phyloP scores from a whole-genome alignment of 1,140 invertebrate genomes.

The Diuraphis noxia region DNA sequence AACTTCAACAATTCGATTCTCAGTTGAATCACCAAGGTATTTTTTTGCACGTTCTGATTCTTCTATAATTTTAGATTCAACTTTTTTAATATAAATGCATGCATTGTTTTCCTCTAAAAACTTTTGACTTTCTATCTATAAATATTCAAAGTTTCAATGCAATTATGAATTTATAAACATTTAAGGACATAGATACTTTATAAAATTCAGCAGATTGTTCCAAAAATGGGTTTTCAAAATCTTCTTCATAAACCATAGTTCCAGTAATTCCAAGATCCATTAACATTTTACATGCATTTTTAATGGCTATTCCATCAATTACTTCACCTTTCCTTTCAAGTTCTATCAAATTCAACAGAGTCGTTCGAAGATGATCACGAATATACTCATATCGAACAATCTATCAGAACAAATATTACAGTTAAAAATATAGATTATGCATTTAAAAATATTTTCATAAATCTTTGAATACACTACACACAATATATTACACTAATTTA shows the following conservation, averaged over 20 bases:
- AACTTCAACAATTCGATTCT: slow-evolving; percentile 91
- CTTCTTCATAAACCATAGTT: slow-evolving; percentile 94
- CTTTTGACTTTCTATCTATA: slow-evolving; percentile 95
- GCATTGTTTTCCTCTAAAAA: slow-evolving; percentile 98
- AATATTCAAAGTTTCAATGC: neutral
- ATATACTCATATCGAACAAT: slow-evolving; percentile 93
- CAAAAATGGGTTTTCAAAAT: slow-evolving; percentile 97
- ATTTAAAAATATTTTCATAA: neutral
- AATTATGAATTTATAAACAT: neutral
- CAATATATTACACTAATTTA: too few species aligned
- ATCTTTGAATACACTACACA: neutral
- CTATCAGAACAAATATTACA: slow-evolving; percentile 61
- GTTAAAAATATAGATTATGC: neutral
- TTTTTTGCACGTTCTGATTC: slow-evolving; percentile 96
- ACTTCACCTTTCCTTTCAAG: slow-evolving; percentile 94
- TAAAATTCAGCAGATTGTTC: slow-evolving; percentile 98
- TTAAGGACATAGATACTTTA: slow-evolving; percentile 65
- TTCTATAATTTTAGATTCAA: slow-evolving; percentile 94
- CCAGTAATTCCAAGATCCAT: slow-evolving; percentile 96
- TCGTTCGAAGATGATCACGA: slow-evolving; percentile 90
- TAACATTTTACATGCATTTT: slow-evolving; percentile 98
- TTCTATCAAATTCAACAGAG: slow-evolving; percentile 92
- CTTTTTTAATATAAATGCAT: slow-evolving; percentile 98
- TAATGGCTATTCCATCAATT: slow-evolving; percentile 94
- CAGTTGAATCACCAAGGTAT: slow-evolving; percentile 97